Percentiles rank a stretch among this genome's conserved stretches.
Evolutionary conservation across 2,113 vertebrate species (phyloP).

Genomic region (Hypomesus transpacificus): DNA sequence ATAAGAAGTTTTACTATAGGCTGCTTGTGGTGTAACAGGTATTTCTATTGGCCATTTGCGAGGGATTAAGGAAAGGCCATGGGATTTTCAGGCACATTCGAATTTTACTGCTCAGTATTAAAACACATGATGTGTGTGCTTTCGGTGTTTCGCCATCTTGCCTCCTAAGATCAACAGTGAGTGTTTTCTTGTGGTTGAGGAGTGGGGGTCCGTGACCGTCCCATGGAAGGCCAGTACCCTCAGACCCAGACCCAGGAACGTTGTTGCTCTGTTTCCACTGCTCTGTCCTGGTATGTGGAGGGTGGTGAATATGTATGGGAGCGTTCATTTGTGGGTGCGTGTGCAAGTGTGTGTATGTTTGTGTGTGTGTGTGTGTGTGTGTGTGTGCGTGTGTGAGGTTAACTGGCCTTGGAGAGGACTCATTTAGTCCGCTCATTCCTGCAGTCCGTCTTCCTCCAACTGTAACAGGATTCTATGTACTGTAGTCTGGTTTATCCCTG

Average conservation of each 20-base stretch:
- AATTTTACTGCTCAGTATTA: conserved; percentile 47
- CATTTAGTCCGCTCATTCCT: too few relatives aligned
- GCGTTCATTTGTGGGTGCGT: conserved; percentile 5
- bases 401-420: too few relatives aligned
- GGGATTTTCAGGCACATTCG: conserved; percentile 49
- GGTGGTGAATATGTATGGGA: conserved; percentile 9
- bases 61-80: conserved; percentile 42
- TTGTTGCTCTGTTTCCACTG: conserved; percentile 53
- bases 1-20: conserved; percentile 15
- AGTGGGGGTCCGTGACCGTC: conserved; percentile 44
- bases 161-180: conserved; percentile 44
- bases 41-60: conserved; percentile 50
- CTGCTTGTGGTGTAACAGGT: conserved; percentile 14
- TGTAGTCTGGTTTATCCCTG: too few relatives aligned
- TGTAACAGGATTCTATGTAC: too few relatives aligned
- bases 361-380: conserved; percentile 18
- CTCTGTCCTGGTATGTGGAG: conserved; percentile 55
- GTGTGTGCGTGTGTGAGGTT: neutral
- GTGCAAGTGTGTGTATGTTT: conserved; percentile 13
- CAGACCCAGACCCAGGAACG: too few relatives aligned
- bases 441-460: too few relatives aligned
- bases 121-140: conserved; percentile 36
- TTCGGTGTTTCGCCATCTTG: neutral
- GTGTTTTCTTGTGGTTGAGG: conserved; percentile 41
- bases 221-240: neutral